These are phyloP conservation scores for Amorpha juglandis DNA, from an alignment of 2,888 invertebrate species.

Conservation along the genomic window DNA sequence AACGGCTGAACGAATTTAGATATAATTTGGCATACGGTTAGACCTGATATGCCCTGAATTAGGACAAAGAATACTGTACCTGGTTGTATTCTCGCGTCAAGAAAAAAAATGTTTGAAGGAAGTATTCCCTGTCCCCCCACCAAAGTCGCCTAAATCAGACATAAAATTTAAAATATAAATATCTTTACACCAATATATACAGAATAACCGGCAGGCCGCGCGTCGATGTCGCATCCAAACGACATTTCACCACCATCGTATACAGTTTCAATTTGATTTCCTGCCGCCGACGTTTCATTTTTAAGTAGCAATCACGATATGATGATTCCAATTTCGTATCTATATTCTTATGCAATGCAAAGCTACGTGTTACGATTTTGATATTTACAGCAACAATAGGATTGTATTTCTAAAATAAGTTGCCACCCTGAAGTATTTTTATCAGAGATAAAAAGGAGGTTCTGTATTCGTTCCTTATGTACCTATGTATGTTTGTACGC, in stretches of 20 bases:
- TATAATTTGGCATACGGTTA: too few species aligned
- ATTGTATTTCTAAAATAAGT: background rate
- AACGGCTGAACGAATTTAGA: too few species aligned
- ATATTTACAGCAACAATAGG: background rate
- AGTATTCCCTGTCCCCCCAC: too few species aligned
- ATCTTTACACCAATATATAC: constrained; percentile 8
- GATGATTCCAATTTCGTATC: constrained; percentile 56
- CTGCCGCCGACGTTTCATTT: constrained; percentile 64
- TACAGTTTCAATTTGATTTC: constrained; percentile 74
- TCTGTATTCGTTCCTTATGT: too few species aligned
- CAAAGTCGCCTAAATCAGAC: constrained; percentile 18
- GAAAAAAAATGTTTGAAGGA: too few species aligned
- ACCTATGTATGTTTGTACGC: too few species aligned
- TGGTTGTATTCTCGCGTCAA: too few species aligned
- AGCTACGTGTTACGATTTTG: background rate
- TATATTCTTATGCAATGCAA: constrained; percentile 22
- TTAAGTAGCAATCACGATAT: constrained; percentile 74
- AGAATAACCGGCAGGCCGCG: background rate
- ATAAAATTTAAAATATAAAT: constrained; percentile 21
- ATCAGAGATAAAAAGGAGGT: too few species aligned
- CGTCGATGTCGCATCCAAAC: constrained; percentile 44
- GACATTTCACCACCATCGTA: constrained; percentile 62
- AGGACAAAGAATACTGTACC: too few species aligned
- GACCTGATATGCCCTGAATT: too few species aligned
- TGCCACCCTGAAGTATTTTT: too few species aligned